Conservation (phyloP, 2,113 vertebrate species). For the Lagenorhynchus albirostris region DNA sequence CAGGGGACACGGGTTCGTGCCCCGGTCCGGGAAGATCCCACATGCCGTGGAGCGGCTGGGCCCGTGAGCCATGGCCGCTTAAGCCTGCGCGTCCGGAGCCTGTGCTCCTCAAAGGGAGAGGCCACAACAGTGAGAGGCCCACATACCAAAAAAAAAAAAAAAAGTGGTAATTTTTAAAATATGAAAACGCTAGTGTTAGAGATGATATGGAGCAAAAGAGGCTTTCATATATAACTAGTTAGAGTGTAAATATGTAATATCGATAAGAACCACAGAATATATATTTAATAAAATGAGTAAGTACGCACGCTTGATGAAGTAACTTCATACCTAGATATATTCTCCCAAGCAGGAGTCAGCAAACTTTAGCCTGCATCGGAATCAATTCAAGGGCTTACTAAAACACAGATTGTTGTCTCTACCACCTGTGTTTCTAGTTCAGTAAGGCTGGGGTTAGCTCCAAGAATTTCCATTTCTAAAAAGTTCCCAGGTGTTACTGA, state of each 20-base stretch:
- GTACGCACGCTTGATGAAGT: background rate
- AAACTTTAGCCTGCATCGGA: background rate
- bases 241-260: background rate
- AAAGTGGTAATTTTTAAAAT: background rate
- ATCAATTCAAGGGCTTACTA: background rate
- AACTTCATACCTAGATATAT: background rate
- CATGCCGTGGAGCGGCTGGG: no score
- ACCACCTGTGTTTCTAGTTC: background rate
- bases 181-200: background rate
- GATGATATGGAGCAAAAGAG: background rate
- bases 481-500: background rate
- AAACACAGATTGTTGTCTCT: background rate
- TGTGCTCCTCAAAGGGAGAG: no score
- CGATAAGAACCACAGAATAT: background rate
- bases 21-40: no score
- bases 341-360: background rate
- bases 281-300: background rate
- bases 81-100: no score
- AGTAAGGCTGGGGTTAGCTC: background rate
- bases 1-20: no score
- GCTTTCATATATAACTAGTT: background rate
- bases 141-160: no score
- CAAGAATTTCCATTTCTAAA: background rate
- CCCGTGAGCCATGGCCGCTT: no score
- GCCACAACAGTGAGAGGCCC: no score